Conservation (phyloP, 2,797 vertebrate genomes). For the Danio aesculapii region DNA sequence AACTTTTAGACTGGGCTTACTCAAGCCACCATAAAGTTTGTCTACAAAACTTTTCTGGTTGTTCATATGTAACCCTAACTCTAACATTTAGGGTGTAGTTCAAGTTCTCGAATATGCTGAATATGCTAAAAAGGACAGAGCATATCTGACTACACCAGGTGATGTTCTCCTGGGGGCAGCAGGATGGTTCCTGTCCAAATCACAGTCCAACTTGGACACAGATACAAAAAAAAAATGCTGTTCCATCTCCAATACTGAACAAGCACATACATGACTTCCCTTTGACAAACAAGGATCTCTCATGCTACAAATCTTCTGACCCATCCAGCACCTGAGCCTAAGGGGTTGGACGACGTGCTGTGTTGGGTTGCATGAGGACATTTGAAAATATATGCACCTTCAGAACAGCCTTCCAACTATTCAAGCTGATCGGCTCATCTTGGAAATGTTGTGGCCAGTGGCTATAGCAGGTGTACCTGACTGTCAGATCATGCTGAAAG, state of each 20-base stretch:
- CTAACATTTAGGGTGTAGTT: no score
- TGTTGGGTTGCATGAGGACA: neutral
- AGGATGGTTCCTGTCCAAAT: neutral
- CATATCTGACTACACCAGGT: neutral
- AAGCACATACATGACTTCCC: neutral
- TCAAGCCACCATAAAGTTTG: no score
- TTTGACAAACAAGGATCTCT: neutral
- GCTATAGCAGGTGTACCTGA: conserved; percentile 30
- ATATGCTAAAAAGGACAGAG: no score
- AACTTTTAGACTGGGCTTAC: no score
- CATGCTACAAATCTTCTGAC: neutral
- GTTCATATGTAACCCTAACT: no score
- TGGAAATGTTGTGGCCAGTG: neutral
- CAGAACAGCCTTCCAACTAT: conserved; percentile 18
- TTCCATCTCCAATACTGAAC: neutral
- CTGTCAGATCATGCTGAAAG: conserved; percentile 13
- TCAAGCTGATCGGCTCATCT: conserved; percentile 10
- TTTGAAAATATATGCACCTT: neutral
- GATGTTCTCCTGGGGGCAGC: neutral
- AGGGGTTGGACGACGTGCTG: neutral
- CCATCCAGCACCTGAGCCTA: neutral
- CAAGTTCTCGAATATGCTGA: no score
- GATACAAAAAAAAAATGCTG: neutral
- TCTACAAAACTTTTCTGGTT: no score
- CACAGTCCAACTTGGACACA: neutral